Evolutionary conservation across 2,888 invertebrate genomes (phyloP), one percentile per base, ranked within the genome.

Genomic region (Lasioglossum figueresi): DNA sequence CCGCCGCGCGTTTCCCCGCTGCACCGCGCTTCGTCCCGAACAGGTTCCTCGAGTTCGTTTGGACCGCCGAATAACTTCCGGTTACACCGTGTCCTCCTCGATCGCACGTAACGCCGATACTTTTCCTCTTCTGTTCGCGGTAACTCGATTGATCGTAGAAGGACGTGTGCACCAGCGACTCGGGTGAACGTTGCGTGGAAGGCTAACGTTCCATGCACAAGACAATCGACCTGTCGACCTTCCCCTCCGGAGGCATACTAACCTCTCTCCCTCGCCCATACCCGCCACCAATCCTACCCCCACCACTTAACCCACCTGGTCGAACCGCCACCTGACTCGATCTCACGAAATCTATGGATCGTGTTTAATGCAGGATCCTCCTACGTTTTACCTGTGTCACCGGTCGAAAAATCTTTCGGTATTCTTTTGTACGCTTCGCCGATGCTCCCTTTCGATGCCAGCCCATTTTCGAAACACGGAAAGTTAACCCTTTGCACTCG

Each of bases 241-340:
- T 91, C 90, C 91, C 91, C 88, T 87, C 91, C 84, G 82, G 72
- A 88, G 83, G 87, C 84, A 85, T 82, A 91, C 91, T 90, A 91
- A 88, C 89, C 82, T 87, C 86, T 87, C 86, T 90, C 90, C 86
- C 84, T 84, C 82, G 83, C 27, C 80, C 40, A 83, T 83, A 87
- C 85, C 86, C 88, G 75, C 88, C 85, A 66, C 84, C 82, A 68
- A 40, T 79, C 75, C 56, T 72, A 71, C 31, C 88, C 76, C 92
- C 91, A 88, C 91, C 82, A 88, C 63, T 84, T 85, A 86, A 85
- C 88, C 86, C 90, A 90, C 92, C 91, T 91, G 92, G 92, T 83
- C 88, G 81, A 88, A 89, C 91, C 85, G 85, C 91, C 92, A 92
- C 91, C 92, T 92, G 92, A 92, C 91, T 89, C 88, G 89, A 88